These are phyloP conservation scores for Pandemis corylana DNA, from an alignment of 2,888 invertebrate species.

Conservation along the genomic window DNA sequence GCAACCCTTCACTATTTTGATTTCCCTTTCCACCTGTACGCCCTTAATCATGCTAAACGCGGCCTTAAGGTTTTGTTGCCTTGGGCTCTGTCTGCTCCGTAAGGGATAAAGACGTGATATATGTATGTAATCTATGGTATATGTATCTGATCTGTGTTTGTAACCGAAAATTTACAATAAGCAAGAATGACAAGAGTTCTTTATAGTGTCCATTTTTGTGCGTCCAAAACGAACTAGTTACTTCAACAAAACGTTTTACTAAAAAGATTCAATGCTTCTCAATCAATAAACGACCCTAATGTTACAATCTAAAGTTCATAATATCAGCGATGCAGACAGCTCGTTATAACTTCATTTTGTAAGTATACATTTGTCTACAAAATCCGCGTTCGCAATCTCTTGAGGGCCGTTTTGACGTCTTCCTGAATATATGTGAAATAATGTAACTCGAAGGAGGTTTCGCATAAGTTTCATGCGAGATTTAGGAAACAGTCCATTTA, in stretches of 20 bases:
- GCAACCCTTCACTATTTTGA: too few species aligned
- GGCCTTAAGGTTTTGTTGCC: too few species aligned
- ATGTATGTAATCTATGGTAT: too few species aligned
- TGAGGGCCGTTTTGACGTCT: constrained; percentile 15
- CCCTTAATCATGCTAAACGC: too few species aligned
- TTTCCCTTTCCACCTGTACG: too few species aligned
- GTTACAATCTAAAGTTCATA: background rate
- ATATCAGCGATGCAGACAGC: background rate
- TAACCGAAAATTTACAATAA: too few species aligned
- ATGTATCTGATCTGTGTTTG: too few species aligned
- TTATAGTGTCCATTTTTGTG: too few species aligned
- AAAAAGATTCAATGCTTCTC: background rate
- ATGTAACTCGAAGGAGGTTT: constrained; percentile 15
- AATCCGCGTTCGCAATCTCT: constrained; percentile 17
- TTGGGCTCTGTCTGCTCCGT: too few species aligned
- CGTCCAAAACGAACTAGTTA: too few species aligned
- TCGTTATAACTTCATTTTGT: constrained; percentile 17
- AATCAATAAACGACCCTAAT: constrained; percentile 6
- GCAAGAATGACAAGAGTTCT: too few species aligned
- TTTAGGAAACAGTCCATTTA: background rate
- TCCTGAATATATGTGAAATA: constrained; percentile 17
- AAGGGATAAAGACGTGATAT: too few species aligned
- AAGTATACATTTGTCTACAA: constrained; percentile 1
- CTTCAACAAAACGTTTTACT: background rate
- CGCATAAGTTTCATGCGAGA: background rate